Evolutionary conservation across 2,113 vertebrate species (phyloP).

Genomic region (Lepus europaeus): DNA sequence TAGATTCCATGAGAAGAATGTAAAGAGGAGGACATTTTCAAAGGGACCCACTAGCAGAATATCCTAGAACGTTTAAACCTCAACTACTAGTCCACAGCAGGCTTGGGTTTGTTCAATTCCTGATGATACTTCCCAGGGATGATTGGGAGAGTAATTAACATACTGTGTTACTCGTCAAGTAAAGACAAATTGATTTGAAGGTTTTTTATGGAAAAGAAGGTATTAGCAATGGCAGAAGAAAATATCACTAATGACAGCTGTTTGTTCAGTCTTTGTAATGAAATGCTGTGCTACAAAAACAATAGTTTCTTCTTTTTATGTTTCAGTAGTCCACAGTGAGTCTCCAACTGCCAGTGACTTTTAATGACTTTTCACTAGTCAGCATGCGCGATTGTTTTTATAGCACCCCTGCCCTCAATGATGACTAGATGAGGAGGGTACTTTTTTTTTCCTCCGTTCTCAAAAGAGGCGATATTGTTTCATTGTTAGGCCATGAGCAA

Average conservation of each 20-base stretch:
- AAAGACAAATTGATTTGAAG: not conserved
- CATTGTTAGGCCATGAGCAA: not conserved
- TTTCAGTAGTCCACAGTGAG: not conserved
- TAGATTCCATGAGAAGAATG: not conserved
- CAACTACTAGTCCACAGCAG: not conserved
- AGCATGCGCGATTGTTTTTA: slow-evolving; percentile 14
- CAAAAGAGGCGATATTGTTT: not conserved
- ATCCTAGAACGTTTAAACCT: not conserved
- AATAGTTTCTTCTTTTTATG: not conserved
- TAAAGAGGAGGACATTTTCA: not conserved
- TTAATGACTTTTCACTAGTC: slow-evolving; percentile 39
- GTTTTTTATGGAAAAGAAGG: not conserved
- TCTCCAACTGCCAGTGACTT: slow-evolving; percentile 48
- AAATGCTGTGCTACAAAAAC: slow-evolving; percentile 34
- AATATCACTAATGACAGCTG: not conserved
- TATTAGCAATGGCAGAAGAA: not conserved
- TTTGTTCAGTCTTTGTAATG: slow-evolving; percentile 17
- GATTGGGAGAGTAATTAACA: not conserved
- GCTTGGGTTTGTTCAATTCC: not conserved
- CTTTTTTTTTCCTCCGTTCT: not conserved
- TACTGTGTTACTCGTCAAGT: not conserved
- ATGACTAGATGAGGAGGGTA: not conserved
- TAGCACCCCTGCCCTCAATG: not conserved
- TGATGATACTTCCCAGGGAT: not conserved
- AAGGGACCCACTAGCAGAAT: not conserved